Evolutionary conservation across 2,888 invertebrate species (phyloP).

Genomic region (Drosophila tanythrix): DNA sequence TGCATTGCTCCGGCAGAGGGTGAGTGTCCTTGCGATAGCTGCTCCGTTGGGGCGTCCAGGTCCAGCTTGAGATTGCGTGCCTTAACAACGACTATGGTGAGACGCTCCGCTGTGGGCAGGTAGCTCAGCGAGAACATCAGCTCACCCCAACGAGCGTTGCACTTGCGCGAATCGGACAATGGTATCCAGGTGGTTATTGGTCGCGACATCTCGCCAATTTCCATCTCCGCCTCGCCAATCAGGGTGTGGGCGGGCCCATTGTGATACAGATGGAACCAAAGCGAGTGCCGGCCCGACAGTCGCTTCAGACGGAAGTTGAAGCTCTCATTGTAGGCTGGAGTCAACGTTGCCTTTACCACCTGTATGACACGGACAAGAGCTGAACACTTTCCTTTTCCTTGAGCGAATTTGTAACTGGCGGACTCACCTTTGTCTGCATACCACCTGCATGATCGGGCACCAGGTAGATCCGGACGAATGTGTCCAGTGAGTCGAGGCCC

Average conservation of each 20-base stretch:
- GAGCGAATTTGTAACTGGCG: neutral
- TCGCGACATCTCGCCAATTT: constrained; percentile 87
- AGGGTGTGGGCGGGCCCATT: constrained; percentile 88
- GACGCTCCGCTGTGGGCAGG: constrained; percentile 92
- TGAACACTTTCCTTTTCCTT: neutral
- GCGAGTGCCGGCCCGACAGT: constrained; percentile 87
- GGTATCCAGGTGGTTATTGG: constrained; percentile 92
- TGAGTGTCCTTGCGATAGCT: constrained; percentile 18
- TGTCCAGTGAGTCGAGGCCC: constrained; percentile 87
- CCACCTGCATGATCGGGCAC: constrained; percentile 89
- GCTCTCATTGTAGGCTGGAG: constrained; percentile 91
- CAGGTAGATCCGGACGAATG: constrained; percentile 91
- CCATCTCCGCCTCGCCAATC: constrained; percentile 88
- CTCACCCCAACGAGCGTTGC: constrained; percentile 90
- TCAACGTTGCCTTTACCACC: constrained; percentile 88
- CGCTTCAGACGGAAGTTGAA: constrained; percentile 89
- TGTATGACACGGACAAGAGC: constrained; percentile 26
- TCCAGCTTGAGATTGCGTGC: constrained; percentile 89
- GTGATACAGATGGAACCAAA: constrained; percentile 89
- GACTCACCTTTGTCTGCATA: constrained; percentile 88
- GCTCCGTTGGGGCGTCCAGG: constrained; percentile 25
- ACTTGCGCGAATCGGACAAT: constrained; percentile 89
- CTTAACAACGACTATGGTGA: constrained; percentile 89
- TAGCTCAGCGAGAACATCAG: constrained; percentile 93
- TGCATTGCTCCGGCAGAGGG: constrained; percentile 84